These are phyloP conservation scores for Gadopsis bispinosus DNA, from an alignment of 2,797 vertebrate species.

Conservation along the genomic window DNA sequence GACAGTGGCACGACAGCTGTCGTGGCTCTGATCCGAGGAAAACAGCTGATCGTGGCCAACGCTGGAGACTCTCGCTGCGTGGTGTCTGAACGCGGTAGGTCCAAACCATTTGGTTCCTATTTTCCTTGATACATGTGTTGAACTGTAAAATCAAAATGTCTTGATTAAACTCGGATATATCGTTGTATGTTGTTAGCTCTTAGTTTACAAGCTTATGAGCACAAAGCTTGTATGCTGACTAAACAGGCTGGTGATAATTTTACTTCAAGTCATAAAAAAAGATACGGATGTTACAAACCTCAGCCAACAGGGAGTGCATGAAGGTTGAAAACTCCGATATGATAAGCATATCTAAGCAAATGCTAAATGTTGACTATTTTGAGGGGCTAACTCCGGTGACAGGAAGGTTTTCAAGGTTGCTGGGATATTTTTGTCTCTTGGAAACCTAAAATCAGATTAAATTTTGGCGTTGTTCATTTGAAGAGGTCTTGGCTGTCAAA, in stretches of 20 bases:
- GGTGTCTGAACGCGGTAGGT: conserved; percentile 89
- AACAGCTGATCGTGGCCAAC: conserved; percentile 97
- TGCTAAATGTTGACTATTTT: background rate
- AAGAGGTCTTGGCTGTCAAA: background rate
- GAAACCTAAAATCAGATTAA: background rate
- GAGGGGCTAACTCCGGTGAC: background rate
- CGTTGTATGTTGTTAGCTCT: background rate
- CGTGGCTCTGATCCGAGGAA: conserved; percentile 94
- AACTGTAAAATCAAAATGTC: background rate
- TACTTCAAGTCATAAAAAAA: background rate
- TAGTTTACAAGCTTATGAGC: background rate
- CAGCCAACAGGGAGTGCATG: background rate
- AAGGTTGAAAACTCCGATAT: background rate
- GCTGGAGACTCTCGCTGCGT: conserved; percentile 98
- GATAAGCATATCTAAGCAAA: background rate
- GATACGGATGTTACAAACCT: background rate
- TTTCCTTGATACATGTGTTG: background rate
- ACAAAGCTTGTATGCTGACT: background rate
- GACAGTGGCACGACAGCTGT: conserved; percentile 98
- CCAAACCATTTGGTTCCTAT: background rate
- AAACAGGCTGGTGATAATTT: background rate
- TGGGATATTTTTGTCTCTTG: background rate
- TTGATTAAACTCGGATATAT: background rate
- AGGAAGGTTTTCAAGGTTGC: background rate
- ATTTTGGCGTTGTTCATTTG: background rate